Evolutionary conservation across 64 coral and sea anemone species (phyloP).

Genomic region (Hydrozoanthus tunicans): DNA sequence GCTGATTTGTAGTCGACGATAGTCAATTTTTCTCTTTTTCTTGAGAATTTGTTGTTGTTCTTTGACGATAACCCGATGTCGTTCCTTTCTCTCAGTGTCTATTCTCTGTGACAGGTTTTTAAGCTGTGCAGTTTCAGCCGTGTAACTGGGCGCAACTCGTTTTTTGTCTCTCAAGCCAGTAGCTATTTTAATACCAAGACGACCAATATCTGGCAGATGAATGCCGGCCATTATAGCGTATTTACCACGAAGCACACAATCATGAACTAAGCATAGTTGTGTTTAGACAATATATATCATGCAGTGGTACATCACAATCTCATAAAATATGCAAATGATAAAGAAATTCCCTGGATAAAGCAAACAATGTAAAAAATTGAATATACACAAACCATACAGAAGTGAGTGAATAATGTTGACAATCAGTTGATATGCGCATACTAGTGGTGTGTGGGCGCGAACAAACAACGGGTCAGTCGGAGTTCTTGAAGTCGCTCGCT

Average conservation of each 20-base stretch:
- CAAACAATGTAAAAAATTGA: neutral
- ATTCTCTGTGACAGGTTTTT: conserved; percentile 65
- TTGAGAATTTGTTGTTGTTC: conserved; percentile 31
- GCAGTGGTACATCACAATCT: neutral
- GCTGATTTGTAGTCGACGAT: conserved; percentile 42
- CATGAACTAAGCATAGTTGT: neutral
- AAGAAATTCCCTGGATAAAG: conserved; percentile 5
- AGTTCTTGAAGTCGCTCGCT: neutral
- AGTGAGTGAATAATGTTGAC: neutral
- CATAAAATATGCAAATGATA: conserved; percentile 42
- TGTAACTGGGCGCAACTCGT: conserved; percentile 68
- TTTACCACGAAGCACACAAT: neutral
- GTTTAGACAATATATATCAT: neutral
- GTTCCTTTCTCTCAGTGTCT: conserved; percentile 56
- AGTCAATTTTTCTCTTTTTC: conserved; percentile 46
- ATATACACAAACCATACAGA: conserved; percentile 35
- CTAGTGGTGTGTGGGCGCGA: neutral
- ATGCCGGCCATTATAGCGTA: conserved; percentile 70
- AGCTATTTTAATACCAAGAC: conserved; percentile 80
- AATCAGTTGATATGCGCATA: neutral
- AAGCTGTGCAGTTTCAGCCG: conserved; percentile 65
- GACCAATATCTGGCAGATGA: conserved; percentile 83
- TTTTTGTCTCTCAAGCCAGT: conserved; percentile 83
- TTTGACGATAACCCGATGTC: conserved; percentile 14
- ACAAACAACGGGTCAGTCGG: neutral